These are phyloP conservation scores for Menidia beryllina DNA, from an alignment of 2,113 vertebrate species.

Conservation along the genomic window DNA sequence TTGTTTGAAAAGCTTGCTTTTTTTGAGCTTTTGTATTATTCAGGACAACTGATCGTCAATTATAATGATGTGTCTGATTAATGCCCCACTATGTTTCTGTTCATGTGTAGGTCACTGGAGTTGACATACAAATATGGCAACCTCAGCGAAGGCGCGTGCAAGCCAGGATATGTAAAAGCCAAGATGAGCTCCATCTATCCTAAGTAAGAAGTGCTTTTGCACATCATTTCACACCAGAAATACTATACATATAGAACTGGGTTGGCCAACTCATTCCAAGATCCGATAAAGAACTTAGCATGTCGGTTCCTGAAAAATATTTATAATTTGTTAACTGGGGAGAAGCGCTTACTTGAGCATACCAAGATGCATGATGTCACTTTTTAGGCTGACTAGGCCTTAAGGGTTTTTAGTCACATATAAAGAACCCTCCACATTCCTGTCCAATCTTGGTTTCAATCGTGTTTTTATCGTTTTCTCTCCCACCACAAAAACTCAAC, in stretches of 20 bases:
- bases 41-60: slow-evolving; percentile 38
- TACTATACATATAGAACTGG: background rate
- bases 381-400: slow-evolving; percentile 50
- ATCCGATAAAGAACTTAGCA: slow-evolving; percentile 1
- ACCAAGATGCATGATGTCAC: slow-evolving; percentile 72
- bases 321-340: slow-evolving; percentile 31
- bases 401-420: slow-evolving; percentile 63
- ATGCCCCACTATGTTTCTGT: slow-evolving; percentile 42
- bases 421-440: slow-evolving; percentile 69
- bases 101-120: slow-evolving; percentile 85
- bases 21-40: slow-evolving; percentile 36
- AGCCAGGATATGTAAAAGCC: slow-evolving; percentile 91
- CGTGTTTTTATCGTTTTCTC: slow-evolving; percentile 61
- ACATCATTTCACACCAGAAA: background rate
- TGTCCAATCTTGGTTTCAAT: slow-evolving; percentile 61
- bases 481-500: slow-evolving; percentile 58
- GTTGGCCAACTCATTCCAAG: background rate
- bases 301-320: no score
- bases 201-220: slow-evolving; percentile 85
- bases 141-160: slow-evolving; percentile 92
- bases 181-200: slow-evolving; percentile 96
- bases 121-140: slow-evolving; percentile 91
- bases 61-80: slow-evolving; percentile 46
- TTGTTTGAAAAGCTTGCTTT: slow-evolving; percentile 58
- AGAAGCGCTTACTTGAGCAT: slow-evolving; percentile 39